A percentile compares a stretch with the other conserved stretches of the same genome.
phyloP scores from a whole-genome alignment of 2,888 invertebrate species.

The Ophion costatus region DNA sequence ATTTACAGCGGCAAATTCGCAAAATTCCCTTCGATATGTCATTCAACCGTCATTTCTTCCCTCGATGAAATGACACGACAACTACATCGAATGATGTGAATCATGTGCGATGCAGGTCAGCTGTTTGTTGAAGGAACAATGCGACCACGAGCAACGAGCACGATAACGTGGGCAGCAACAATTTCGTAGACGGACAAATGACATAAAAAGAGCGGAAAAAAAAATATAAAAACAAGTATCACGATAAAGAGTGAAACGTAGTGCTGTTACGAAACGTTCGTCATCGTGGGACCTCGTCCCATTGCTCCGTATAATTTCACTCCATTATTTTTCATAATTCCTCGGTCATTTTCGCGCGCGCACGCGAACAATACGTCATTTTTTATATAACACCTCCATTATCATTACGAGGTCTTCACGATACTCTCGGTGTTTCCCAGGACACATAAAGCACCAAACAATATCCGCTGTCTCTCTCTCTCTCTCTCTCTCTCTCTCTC shows the following conservation, averaged over 20 bases:
- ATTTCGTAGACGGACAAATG: too few relatives aligned
- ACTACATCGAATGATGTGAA: too few relatives aligned
- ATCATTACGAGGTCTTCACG: slow-evolving; percentile 26
- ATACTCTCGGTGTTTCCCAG: slow-evolving; percentile 4
- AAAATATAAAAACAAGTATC: slow-evolving; percentile 23
- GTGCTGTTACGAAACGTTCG: slow-evolving; percentile 52
- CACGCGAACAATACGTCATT: neutral
- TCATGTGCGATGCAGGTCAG: too few relatives aligned
- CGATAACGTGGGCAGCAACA: too few relatives aligned
- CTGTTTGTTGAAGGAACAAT: too few relatives aligned
- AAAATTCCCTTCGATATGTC: too few relatives aligned
- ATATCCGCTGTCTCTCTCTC: neutral
- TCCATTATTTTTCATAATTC: slow-evolving; percentile 56
- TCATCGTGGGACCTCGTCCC: slow-evolving; percentile 55
- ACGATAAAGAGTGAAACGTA: slow-evolving; percentile 32
- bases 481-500: too few relatives aligned
- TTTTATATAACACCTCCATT: slow-evolving; percentile 17
- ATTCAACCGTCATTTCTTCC: too few relatives aligned
- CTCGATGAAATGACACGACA: too few relatives aligned
- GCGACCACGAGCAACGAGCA: too few relatives aligned
- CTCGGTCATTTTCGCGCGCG: neutral
- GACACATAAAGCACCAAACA: neutral
- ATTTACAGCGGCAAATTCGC: too few relatives aligned
- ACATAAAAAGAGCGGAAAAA: slow-evolving; percentile 1
- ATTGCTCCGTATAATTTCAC: slow-evolving; percentile 39